These are phyloP conservation scores for Syritta pipiens DNA, from an alignment of 2,888 invertebrate genomes.

Conservation along the genomic window DNA sequence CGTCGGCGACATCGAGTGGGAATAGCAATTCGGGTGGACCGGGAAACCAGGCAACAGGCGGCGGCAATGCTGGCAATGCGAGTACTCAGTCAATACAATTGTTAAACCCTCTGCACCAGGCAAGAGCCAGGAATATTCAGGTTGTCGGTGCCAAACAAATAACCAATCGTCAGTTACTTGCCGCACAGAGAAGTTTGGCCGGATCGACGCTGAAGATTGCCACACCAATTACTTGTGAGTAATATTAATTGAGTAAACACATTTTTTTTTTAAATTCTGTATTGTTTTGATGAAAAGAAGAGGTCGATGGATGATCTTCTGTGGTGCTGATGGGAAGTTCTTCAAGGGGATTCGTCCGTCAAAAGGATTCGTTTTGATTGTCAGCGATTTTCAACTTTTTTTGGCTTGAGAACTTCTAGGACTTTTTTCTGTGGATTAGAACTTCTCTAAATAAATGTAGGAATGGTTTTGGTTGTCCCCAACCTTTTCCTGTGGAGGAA, in stretches of 20 bases:
- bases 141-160: conserved; percentile 78
- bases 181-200: conserved; percentile 76
- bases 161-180: conserved; percentile 74
- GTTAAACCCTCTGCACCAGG: conserved; percentile 75
- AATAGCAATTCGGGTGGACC: conserved; percentile 30
- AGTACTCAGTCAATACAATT: conserved; percentile 74
- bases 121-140: conserved; percentile 77
- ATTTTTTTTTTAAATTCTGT: neutral
- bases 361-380: no score
- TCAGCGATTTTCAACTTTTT: no score
- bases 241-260: conserved; percentile 41
- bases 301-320: no score
- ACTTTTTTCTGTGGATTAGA: no score
- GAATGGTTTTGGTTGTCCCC: no score
- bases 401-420: no score
- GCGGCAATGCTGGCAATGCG: conserved; percentile 1
- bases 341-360: no score
- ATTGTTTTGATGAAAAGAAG: no score
- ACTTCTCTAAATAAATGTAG: no score
- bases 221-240: conserved; percentile 76
- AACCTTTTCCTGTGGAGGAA: no score
- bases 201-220: conserved; percentile 78
- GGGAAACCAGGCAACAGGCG: conserved; percentile 51
- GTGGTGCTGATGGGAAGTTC: no score
- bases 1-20: conserved; percentile 16